Conservation (phyloP, 2,797 vertebrate genomes). For the Gambusia yucatana region DNA sequence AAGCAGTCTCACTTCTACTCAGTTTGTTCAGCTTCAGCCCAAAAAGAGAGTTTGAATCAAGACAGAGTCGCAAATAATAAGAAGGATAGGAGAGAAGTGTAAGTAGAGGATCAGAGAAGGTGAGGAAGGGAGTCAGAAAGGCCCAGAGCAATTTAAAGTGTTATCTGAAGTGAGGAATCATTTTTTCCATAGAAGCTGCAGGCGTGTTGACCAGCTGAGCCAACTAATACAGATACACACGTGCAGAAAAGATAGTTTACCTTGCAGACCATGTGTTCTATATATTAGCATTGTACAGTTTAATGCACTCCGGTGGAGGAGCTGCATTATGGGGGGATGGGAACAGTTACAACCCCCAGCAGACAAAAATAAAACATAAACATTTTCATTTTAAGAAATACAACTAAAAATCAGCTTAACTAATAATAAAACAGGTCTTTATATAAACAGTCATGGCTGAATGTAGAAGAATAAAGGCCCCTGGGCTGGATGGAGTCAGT, state of each 20-base stretch:
- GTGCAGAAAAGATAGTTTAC: background rate
- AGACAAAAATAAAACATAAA: background rate
- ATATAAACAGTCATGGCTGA: background rate
- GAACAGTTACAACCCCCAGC: background rate
- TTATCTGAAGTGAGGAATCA: constrained; percentile 6
- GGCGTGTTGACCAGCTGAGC: background rate
- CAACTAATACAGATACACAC: background rate
- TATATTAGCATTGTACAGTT: background rate
- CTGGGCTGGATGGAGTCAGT: too few relatives aligned
- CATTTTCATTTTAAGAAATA: background rate
- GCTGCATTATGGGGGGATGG: background rate
- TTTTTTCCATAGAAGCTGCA: background rate
- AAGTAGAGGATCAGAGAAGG: constrained; percentile 9
- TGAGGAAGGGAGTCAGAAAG: constrained; percentile 3
- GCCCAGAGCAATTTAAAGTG: background rate
- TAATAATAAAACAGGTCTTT: background rate
- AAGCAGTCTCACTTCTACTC: background rate
- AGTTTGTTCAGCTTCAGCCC: background rate
- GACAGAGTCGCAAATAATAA: constrained; percentile 4
- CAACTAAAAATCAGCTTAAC: background rate
- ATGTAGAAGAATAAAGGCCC: too few relatives aligned
- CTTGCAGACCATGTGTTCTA: background rate
- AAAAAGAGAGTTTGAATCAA: constrained; percentile 1
- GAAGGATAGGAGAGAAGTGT: background rate
- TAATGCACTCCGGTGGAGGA: background rate